phyloP scores from a whole-genome alignment of 2,113 vertebrate genomes.

The Atractosteus spatula region DNA sequence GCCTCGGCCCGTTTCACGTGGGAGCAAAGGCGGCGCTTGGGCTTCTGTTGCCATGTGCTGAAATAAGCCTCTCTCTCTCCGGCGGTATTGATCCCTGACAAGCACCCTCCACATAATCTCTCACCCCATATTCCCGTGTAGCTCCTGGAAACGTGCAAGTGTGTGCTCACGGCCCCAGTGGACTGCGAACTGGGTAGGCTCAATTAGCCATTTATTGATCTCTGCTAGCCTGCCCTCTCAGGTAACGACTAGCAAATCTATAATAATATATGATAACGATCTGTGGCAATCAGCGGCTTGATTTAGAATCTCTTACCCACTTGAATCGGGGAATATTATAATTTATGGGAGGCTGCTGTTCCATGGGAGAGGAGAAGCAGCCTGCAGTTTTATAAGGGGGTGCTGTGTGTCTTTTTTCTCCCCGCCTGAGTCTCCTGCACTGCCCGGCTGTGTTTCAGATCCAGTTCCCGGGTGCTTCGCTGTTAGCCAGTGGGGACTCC shows the following conservation, averaged over 20 bases:
- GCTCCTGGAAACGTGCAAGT: neutral
- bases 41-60: slow-evolving; percentile 11
- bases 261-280: slow-evolving; percentile 18
- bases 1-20: neutral
- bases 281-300: slow-evolving; percentile 4
- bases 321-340: neutral
- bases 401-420: neutral
- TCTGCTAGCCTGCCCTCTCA: neutral
- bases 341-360: slow-evolving; percentile 3
- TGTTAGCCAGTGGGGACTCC: neutral
- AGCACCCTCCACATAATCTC: slow-evolving; percentile 19
- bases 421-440: neutral
- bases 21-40: neutral
- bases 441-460: slow-evolving; percentile 6
- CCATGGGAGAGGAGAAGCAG: too few relatives aligned
- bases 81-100: slow-evolving; percentile 9
- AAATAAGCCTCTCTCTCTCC: slow-evolving; percentile 13
- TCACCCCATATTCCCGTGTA: neutral
- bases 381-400: too few relatives aligned
- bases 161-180: neutral
- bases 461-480: neutral
- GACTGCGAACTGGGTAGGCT: slow-evolving; percentile 17
- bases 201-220: slow-evolving; percentile 31
- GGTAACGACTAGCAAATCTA: slow-evolving; percentile 3
- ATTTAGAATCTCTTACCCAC: neutral